Evolutionary conservation across 2,797 vertebrate species (phyloP), one percentile per base, ranked within the genome.

Genomic region (Chelonia mydas): DNA sequence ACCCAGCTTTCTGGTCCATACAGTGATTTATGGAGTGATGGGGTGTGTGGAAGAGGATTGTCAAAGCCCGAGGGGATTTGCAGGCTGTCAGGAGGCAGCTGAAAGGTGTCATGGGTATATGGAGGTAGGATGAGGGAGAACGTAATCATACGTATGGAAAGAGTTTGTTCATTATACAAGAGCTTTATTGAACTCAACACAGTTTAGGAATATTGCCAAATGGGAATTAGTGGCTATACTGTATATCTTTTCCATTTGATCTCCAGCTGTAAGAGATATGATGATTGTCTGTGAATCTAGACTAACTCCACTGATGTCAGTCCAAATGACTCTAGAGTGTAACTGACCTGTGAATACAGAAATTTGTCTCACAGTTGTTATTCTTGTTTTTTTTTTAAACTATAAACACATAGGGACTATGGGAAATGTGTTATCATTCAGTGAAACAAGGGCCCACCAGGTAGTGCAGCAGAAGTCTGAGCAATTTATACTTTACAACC

Each of bases 351-450:
- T 78, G 78, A 83, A 87, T 55, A 55, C 61, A 81, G 78, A 68
- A 51, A 57, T 37, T 82, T 6, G 0, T n/a, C 51, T 86, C 45
- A n/a, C n/a, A 49, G 80, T 21, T 16, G 76, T 59, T 79, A 2
- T 92, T 61, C 9, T 76, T 76, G 55, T 82, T 87, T 50, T 77
- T 92, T 59, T 94, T 89, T 90, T 94, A 87, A 89, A 17, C 59
- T 15, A 0, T 49, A 88, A 45, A 72, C 76, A 5, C 41, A 78
- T 97, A 99, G 99, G 99, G 21, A 99, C 99, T 84, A 98, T 98
- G 15, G 98, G 99, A 88, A 99, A 99, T 0, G 99, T 99, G 92
- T 97, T 99, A 91, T 99, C 99, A 0, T 99, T 99, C 98, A 99
- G 99, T 54, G 99, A 99, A 97, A 99, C 98, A 25, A 98, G 99